Conservation (phyloP, 2,797 vertebrate species). For the Coranthus polyacanthus region DNA sequence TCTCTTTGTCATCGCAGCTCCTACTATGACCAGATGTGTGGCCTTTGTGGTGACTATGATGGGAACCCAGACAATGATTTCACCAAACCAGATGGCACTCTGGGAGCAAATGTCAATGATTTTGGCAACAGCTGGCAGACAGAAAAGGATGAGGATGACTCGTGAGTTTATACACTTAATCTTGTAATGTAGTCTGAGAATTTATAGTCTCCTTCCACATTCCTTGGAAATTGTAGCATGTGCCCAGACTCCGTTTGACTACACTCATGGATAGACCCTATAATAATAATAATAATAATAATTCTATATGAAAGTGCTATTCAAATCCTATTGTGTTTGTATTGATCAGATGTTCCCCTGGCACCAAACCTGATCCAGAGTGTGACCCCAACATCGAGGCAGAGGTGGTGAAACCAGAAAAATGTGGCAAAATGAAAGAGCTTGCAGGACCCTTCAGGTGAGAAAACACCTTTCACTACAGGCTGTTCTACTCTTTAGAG, state of each 20-base stretch:
- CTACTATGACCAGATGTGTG: constrained; percentile 85
- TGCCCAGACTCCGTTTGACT: too few relatives aligned
- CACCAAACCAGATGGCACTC: constrained; percentile 79
- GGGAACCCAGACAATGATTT: constrained; percentile 83
- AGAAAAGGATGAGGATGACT: constrained; percentile 77
- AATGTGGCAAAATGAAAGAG: constrained; percentile 84
- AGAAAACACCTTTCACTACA: constrained; percentile 6
- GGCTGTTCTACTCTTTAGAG: too few relatives aligned
- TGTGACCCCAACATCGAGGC: constrained; percentile 78
- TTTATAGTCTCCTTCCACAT: too few relatives aligned
- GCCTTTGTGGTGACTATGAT: constrained; percentile 88
- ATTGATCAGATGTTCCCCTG: constrained; percentile 77
- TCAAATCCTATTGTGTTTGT: too few relatives aligned
- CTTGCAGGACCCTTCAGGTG: constrained; percentile 84
- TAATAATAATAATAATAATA: too few relatives aligned
- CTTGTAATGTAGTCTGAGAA: background rate
- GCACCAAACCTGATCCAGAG: constrained; percentile 67
- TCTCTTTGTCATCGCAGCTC: constrained; percentile 60
- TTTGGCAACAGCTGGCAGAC: constrained; percentile 88
- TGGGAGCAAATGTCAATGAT: constrained; percentile 66
- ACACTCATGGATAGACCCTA: too few relatives aligned
- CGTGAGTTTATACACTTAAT: constrained; percentile 69
- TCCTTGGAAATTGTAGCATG: too few relatives aligned
- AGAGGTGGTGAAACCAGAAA: constrained; percentile 79
- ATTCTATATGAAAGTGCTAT: too few relatives aligned